Base-by-base conservation (phyloP, 2,113 vertebrate genomes). In the Platichthys flesus region DNA sequence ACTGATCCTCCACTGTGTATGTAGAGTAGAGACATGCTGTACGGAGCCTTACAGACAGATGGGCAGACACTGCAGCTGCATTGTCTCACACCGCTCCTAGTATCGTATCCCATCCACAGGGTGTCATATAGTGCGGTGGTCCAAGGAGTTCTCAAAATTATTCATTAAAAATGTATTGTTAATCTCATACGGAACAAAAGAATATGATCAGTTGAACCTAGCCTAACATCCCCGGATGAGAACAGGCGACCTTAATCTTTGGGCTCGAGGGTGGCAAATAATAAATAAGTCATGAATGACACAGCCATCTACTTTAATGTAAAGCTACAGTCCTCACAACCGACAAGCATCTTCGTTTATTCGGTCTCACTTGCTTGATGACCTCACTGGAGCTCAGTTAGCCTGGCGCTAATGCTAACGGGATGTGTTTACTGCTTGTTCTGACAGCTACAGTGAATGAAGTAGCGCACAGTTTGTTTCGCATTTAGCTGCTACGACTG, bases 401-500 rank as follows among this genome's bases (percentile, higher is more conserved):
- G 85, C 82, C 1, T 40, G 0, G 21, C 31, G 74, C 76, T 79
- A 77, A 71, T 40, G 49, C 60, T 79, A 79, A 79, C 62, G 64
- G 73, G n/a, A 57, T 56, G 52, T 47, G 65, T 86, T 85, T 74
- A 77, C 51, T 40, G 64, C 57, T 82, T 89, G 67, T 82, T 78
- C 78, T 70, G 47, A 70, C 63, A 75, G 47, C n/a, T 42, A 59
- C 26, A 55, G 13, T 13, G 31, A 5, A 66, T 67, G 40, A 77
- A 42, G 20, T 21, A 59, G 31, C 28, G 23, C 23, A 10, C 13
- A 0, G 21, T 26, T 31, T 24, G 20, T 62, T 13, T 21, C n/a
- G 47, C 23, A 20, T 14, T 13, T 28, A 66, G 18, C 37, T 49
- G 20, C 18, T 7, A 4, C 26, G 37, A 20, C 16, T n/a, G 8